These are phyloP conservation scores for Hydrolagus affinis DNA, from an alignment of 2,113 vertebrate genomes.

Conservation along the genomic window DNA sequence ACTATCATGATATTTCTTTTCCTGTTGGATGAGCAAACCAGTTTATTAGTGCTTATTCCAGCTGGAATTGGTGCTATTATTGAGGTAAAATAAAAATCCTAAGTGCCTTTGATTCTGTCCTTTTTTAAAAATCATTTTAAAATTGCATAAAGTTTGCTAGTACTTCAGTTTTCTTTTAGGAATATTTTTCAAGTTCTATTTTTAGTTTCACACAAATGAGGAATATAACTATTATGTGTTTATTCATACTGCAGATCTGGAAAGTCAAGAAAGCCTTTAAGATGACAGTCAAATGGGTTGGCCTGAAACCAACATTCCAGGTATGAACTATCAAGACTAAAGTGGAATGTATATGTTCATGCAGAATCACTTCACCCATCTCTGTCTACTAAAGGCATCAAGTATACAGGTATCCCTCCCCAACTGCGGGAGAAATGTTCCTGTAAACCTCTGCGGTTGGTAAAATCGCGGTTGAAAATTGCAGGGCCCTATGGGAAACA, in stretches of 20 bases:
- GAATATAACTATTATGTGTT: slow-evolving; percentile 11
- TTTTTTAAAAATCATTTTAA: neutral
- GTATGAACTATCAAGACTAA: slow-evolving; percentile 46
- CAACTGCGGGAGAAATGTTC: too few relatives aligned
- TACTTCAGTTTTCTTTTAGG: neutral
- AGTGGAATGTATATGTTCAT: neutral
- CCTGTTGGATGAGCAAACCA: slow-evolving; percentile 83
- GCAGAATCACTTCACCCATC: too few relatives aligned
- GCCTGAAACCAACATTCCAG: slow-evolving; percentile 66
- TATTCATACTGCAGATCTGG: slow-evolving; percentile 65
- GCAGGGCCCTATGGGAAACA: too few relatives aligned
- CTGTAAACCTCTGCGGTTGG: too few relatives aligned
- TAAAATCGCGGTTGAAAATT: too few relatives aligned
- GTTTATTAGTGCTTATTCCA: slow-evolving; percentile 79
- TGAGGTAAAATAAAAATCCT: slow-evolving; percentile 62
- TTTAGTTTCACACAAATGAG: neutral
- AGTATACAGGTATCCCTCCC: too few relatives aligned
- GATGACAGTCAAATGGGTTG: slow-evolving; percentile 76
- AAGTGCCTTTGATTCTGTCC: neutral
- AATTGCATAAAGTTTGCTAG: neutral
- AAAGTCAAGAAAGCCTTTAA: slow-evolving; percentile 93
- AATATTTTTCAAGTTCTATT: neutral
- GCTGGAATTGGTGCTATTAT: slow-evolving; percentile 78
- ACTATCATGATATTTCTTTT: slow-evolving; percentile 87
- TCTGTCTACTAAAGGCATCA: too few relatives aligned